These are phyloP conservation scores for Dendrophyllia cribrosa DNA, from an alignment of 64 coral and sea anemone genomes.

Conservation along the genomic window DNA sequence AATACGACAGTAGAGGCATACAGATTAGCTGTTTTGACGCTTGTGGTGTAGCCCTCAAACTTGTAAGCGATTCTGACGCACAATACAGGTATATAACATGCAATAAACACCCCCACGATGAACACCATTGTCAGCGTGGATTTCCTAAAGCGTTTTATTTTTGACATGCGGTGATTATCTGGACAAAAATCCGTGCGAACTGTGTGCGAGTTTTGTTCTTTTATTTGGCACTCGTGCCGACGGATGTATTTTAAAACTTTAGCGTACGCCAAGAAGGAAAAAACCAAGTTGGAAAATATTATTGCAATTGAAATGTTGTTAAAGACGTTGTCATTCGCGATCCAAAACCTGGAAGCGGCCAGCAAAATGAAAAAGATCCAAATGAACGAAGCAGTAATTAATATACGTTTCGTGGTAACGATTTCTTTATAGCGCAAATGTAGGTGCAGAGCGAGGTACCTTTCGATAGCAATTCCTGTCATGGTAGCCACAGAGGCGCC, in stretches of 20 bases:
- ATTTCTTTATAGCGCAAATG: conserved; percentile 51
- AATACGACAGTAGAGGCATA: conserved; percentile 40
- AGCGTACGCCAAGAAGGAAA: conserved; percentile 29
- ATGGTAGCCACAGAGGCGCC: conserved; percentile 23
- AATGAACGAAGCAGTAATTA: background rate
- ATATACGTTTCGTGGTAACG: conserved; percentile 29
- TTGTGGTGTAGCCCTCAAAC: background rate
- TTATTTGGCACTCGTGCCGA: conserved; percentile 49
- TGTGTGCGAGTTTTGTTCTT: background rate
- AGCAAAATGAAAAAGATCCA: conserved; percentile 24
- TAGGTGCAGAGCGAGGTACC: conserved; percentile 49
- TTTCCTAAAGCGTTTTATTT: conserved; percentile 49
- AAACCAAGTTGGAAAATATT: conserved; percentile 21
- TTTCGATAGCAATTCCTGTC: conserved; percentile 40
- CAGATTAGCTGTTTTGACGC: conserved; percentile 18
- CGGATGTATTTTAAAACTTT: conserved; percentile 43
- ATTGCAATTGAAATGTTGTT: background rate
- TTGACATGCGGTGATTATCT: background rate
- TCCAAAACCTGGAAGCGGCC: conserved; percentile 36
- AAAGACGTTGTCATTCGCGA: conserved; percentile 3
- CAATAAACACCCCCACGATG: conserved; percentile 56
- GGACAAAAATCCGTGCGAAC: background rate
- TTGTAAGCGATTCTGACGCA: conserved; percentile 43
- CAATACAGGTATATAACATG: conserved; percentile 62
- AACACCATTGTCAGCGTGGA: conserved; percentile 71